Percentiles rank a stretch among this genome's conserved stretches.
phyloP scores from a whole-genome alignment of 2,888 invertebrate species.

The Baronia brevicornis region DNA sequence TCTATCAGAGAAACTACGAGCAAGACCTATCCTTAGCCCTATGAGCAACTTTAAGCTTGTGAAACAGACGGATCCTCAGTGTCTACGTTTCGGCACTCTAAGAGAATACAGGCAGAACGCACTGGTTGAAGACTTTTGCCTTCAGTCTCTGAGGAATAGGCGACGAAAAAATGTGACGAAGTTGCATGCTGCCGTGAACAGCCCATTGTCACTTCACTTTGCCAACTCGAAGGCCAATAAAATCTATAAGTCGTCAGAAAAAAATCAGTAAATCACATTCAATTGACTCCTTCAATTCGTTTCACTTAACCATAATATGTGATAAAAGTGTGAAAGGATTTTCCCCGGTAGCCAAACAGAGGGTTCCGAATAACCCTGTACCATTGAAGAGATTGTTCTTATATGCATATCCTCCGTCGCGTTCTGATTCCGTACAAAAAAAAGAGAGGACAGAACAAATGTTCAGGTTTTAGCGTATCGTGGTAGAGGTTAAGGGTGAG shows the following conservation, averaged over 20 bases:
- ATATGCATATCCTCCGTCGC: slow-evolving; percentile 4
- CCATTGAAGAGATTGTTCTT: not conserved
- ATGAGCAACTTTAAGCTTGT: no score
- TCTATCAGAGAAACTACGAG: no score
- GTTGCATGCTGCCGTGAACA: no score
- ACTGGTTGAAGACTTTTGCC: no score
- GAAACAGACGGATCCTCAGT: no score
- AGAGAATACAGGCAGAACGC: no score
- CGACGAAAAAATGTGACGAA: no score
- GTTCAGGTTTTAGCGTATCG: not conserved
- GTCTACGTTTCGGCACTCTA: no score
- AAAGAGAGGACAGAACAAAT: not conserved
- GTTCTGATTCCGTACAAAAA: not conserved
- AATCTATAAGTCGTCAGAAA: slow-evolving; percentile 8
- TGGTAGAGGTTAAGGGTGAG: slow-evolving; percentile 24
- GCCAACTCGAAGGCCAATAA: no score
- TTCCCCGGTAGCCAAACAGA: slow-evolving; percentile 25
- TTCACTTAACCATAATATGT: slow-evolving; percentile 28
- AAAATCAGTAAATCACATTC: slow-evolving; percentile 27
- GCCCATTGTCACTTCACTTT: no score
- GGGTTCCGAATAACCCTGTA: slow-evolving; percentile 18
- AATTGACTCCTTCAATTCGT: slow-evolving; percentile 21
- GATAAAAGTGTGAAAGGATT: slow-evolving; percentile 26
- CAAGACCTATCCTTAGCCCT: no score
- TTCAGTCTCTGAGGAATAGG: no score